Evolutionary conservation across 2,113 vertebrate genomes (phyloP), one percentile per base, ranked within the genome.

Genomic region (Poeciliopsis occidentalis): DNA sequence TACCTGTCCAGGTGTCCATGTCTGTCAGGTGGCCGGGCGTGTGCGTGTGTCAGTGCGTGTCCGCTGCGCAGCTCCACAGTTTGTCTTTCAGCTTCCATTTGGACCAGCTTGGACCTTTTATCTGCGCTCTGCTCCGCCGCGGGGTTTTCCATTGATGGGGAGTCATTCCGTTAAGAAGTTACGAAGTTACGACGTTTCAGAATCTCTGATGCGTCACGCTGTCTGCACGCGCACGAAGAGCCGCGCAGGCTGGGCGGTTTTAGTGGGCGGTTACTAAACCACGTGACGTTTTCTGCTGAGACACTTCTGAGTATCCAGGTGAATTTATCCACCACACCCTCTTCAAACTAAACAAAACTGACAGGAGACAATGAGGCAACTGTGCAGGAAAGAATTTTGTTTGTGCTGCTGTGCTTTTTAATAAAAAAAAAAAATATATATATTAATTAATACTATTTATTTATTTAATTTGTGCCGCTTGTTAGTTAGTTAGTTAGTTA

Each of bases 1-100:
- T 76, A 91, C 89, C 87, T 75, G 31, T 72, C 39, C 37, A 51
- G 1, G 64, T 3, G 73, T 80, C 79, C 88, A 88, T 93, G 69
- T 72, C 82, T 64, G 69, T 83, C 83, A 70, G 60, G 81, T 30
- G 76, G 80, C 34, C 64, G 47, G 67, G n/a, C n/a, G n/a, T 70
- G 44, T 73, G 12, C n/a, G 60, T 30, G 75, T 67, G 3, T 82
- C n/a, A 29, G 61, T 41, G 63, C 66, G 5, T 34, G 72, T 83
- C 47, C 60, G 51, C 69, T 62, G 69, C 1, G 61, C 0, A 41
- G 34, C 51, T 79, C 65, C 39, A 5, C 34, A 6, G 60, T 3
- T 8, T 81, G 24, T 29, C 1, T 2, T 44, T 67, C 24, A 60
- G 67, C 64, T 78, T 76, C 88, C 88, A 91, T 92, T 83, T 75